Evolutionary conservation across 1,140 invertebrate genomes (phyloP).

Genomic region (Drosophila tropicalis): DNA sequence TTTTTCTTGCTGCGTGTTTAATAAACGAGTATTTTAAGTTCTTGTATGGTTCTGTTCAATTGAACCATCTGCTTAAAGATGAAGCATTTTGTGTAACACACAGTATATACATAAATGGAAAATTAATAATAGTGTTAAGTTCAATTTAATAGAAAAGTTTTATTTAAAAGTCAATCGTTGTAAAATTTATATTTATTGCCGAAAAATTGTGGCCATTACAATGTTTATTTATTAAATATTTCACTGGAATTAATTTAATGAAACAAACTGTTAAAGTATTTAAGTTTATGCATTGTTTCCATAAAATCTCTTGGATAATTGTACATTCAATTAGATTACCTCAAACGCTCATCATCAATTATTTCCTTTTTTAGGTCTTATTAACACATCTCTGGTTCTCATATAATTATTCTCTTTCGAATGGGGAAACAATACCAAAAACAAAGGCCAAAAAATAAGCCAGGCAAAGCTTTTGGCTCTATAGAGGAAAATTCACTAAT

Average conservation of each 20-base stretch:
- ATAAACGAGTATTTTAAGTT: neutral
- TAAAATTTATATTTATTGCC: no score
- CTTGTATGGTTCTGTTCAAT: neutral
- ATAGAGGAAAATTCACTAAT: constrained; percentile 39
- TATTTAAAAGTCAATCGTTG: no score
- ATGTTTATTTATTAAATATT: no score
- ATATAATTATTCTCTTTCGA: constrained; percentile 21
- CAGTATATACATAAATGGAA: no score
- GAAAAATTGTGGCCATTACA: no score
- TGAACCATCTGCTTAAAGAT: neutral
- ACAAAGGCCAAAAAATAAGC: constrained; percentile 34
- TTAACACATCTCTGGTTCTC: constrained; percentile 7
- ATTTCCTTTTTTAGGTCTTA: constrained; percentile 3
- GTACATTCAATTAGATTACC: constrained; percentile 6
- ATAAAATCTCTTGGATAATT: neutral
- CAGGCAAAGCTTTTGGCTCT: constrained; percentile 20
- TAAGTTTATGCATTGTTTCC: neutral
- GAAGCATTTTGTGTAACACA: no score
- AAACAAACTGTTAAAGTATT: neutral
- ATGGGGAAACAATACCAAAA: constrained; percentile 13
- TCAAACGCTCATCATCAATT: constrained; percentile 13
- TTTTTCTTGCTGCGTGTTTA: neutral
- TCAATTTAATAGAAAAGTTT: no score
- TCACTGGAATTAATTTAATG: neutral
- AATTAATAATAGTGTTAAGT: no score